Base-by-base conservation (phyloP, 2,888 invertebrate genomes). In the Melinopterus prodromus region DNA sequence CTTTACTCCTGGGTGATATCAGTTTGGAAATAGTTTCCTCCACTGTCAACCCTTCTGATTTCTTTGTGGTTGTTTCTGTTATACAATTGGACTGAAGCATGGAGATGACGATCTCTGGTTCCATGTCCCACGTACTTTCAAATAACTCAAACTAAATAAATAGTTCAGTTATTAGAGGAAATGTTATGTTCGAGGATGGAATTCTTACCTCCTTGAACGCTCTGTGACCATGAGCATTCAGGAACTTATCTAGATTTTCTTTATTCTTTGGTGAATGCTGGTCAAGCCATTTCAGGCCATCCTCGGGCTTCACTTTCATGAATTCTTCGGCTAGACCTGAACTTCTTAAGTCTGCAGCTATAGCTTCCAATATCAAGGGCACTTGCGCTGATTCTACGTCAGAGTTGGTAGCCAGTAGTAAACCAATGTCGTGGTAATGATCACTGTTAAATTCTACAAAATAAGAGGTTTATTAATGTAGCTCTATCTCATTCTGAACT, bases 361-460 rank as follows among this genome's bases (percentile, higher is more conserved):
- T 87, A 76, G 84, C 81, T 83, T 88, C 86, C 16, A 89, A 82
- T 77, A 84, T 83, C 26, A 84, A 84, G 77, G 86, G 93, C 84
- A 97, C 93, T 86, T 96, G 95, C 0, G 94, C 95, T 16, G 96
- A 96, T 77, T 95, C 90, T 0, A 95, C 94, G 82, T 94, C 92
- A 0, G 89, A 88, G 83, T 94, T 94, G 0, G 94, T 93, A 12
- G 94, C 92, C 69, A 96, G 89, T 26, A 97, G 87, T 36, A 91
- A 85, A 0, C 94, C 92, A 74, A 96, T 92, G 87, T 96, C 96
- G 69, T 92, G 91, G 84, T 93, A 93, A 82, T 94, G 92, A 15
- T 94, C 93, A 0, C 90, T 87, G 0, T 91, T 92, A 85, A 95
- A 92, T 69, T 93, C 94, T 92, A 86, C 71, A 89, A 88, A 79